Evolutionary conservation across 2,888 invertebrate species (phyloP), one percentile per base, ranked within the genome.

Genomic region (Ryuthela nishihirai): DNA sequence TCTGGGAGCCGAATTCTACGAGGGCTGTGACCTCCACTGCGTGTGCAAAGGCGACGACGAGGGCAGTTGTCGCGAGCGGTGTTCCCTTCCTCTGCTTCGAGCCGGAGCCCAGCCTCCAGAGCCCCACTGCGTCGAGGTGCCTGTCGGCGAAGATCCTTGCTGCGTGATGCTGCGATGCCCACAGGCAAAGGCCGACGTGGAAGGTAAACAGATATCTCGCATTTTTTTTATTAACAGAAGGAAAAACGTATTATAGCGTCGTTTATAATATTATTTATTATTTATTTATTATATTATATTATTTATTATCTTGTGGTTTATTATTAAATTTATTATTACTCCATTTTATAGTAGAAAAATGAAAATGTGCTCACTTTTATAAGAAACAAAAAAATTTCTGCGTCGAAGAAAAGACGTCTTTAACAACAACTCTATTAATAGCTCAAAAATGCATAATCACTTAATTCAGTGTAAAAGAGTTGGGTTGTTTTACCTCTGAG

Each of bases 1-100:
- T 2, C 68, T 67, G 29, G 73, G 73, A 5, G 71, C 70, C 54
- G 68, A 69, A 12, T 71, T 72, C 58, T 69, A 67, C 47, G 71
- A 72, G 46, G 70, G 70, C 12, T 73, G 73, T 54, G 70, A 69
- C 9, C 69, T 69, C 46, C 70, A 67, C 45, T 73, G 73, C 52
- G 62, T 69, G 34, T 73, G 73, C 54, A 69, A 69, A 53, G 67
- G 67, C 24, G 70, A 69, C 44, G 67, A 69, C 7, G 72, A 72
- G 62, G 70, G 72, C 18, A 67, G 70, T 25, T 73, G 72, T 58
- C 54, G 32, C 12, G 42, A 43, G 21, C 24, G 45, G 20, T 62
- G 58, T 26, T 18, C 18, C n/a, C 50, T 61, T 55, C 49, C 55
- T 24, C 56, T n/a, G 1, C 34, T 40, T 18, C 20, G 38, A 34